Evolutionary conservation across 1,140 invertebrate genomes (phyloP).

Genomic region (Pseudomyrmex concolor): DNA sequence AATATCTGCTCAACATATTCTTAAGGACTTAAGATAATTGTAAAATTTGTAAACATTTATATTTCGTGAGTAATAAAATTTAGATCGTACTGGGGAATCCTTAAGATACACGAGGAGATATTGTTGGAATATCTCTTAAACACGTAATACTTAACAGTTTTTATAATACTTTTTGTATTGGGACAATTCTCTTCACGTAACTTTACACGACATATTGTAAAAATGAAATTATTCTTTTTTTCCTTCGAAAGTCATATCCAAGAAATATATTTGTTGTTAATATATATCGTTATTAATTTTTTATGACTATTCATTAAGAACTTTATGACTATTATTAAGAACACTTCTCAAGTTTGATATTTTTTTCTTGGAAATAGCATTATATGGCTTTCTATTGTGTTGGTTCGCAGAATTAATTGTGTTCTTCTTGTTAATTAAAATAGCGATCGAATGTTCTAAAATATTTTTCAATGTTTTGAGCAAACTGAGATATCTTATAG

Average conservation of each 20-base stretch:
- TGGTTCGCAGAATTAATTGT: too few species aligned
- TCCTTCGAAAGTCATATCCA: neutral
- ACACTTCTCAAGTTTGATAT: too few species aligned
- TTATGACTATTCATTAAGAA: too few species aligned
- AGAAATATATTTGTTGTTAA: neutral
- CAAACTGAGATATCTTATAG: slow-evolving; percentile 24
- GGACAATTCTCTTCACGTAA: slow-evolving; percentile 7
- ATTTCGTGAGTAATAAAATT: too few species aligned
- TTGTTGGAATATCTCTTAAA: slow-evolving; percentile 34
- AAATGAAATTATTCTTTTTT: neutral
- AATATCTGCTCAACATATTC: slow-evolving; percentile 5
- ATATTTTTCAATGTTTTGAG: slow-evolving; percentile 16
- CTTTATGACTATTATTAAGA: too few species aligned
- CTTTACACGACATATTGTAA: neutral
- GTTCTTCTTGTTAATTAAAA: neutral
- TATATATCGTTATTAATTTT: neutral
- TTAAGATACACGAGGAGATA: slow-evolving; percentile 2
- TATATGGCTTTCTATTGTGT: too few species aligned
- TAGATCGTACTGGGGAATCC: neutral
- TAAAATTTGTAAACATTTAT: neutral
- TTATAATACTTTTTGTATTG: neutral
- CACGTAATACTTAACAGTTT: neutral
- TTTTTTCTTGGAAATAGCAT: too few species aligned
- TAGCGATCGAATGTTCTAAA: slow-evolving; percentile 4
- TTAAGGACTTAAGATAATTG: neutral